Base-by-base conservation (phyloP, 2,113 vertebrate species). In the Myodes glareolus region DNA sequence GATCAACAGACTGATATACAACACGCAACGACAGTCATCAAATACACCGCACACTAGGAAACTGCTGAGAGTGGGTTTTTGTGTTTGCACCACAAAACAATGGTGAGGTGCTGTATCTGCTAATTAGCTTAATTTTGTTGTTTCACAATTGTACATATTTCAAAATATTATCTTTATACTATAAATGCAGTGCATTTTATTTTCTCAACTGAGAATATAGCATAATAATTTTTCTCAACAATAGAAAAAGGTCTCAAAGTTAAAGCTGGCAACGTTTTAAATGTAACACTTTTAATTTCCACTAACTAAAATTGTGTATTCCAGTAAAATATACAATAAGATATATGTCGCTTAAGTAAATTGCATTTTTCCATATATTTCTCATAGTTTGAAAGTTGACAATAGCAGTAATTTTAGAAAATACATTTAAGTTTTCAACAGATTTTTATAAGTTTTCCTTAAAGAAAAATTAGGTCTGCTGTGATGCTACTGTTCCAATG, bases 231-330 rank as follows among this genome's bases (percentile, higher is more conserved):
- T 58, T 58, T 58, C 19, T 58, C 33, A 65, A 68, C 8, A 45
- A 27, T 16, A n/a, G 9, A 94, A 36, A 84, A 19, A 82, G 65
- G 65, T 52, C 11, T 70, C 47, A 21, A 50, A 12, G 47, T 87
- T 70, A 70, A 70, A 68, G 65, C 55, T 31, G 58, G 25, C 6
- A 72, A 36, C 9, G 36, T 45, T 39, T 73, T 61, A 31, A 86
- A 7, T 27, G 47, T 84, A 67, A 65, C 55, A 33, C 36, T 33
- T 84, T 63, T 76, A 81, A 82, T 92, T 94, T 88, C 29, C 16
- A 94, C 63, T 67, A 92, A 84, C 45, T 77, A 93, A 72, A 91
- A 95, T 58, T 10, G 92, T 85, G 1, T 68, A 7, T 82, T 95
- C n/a, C 1, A 91, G 27, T 4, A 94, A 91, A 92, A 63, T 63